Evolutionary conservation across 2,797 vertebrate species (phyloP).

Genomic region (Platyrinchus mystaceus): DNA sequence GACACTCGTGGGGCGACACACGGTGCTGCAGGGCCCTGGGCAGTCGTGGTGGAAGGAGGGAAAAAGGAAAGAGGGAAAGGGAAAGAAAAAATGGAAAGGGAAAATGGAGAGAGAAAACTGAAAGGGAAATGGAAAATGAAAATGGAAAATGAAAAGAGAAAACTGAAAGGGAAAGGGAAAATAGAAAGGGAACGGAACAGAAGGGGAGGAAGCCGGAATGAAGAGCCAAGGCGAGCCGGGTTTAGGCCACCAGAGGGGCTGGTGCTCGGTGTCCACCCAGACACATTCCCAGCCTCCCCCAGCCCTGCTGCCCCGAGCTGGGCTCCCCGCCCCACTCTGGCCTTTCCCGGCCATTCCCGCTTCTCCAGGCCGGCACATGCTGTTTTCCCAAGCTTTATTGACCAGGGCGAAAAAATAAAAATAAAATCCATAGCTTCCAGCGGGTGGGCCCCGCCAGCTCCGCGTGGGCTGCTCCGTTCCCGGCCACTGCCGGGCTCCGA

Average conservation of each 20-base stretch:
- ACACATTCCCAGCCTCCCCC: neutral
- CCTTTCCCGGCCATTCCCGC: neutral
- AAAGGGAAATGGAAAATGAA: neutral
- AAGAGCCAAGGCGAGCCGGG: accelerated
- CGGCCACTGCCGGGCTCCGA: neutral
- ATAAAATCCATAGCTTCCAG: neutral
- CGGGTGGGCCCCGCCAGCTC: neutral
- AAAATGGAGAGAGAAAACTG: neutral
- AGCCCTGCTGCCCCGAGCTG: too few relatives aligned
- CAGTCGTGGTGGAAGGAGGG: too few relatives aligned
- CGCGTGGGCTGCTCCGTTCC: neutral
- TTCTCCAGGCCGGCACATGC: neutral
- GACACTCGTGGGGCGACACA: neutral
- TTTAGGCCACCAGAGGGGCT: neutral
- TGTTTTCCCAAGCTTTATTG: neutral
- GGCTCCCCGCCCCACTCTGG: accelerated
- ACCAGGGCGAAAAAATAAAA: neutral
- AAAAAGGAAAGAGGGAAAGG: neutral
- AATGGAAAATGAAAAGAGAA: neutral
- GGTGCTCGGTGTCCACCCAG: neutral
- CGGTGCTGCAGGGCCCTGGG: neutral
- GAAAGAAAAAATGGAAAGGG: neutral
- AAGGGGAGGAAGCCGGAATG: neutral
- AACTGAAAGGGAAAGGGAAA: neutral
- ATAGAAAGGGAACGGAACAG: neutral